Evolutionary conservation across 2,888 invertebrate genomes (phyloP), one percentile per base, ranked within the genome.

Genomic region (Oasisia sp.): DNA sequence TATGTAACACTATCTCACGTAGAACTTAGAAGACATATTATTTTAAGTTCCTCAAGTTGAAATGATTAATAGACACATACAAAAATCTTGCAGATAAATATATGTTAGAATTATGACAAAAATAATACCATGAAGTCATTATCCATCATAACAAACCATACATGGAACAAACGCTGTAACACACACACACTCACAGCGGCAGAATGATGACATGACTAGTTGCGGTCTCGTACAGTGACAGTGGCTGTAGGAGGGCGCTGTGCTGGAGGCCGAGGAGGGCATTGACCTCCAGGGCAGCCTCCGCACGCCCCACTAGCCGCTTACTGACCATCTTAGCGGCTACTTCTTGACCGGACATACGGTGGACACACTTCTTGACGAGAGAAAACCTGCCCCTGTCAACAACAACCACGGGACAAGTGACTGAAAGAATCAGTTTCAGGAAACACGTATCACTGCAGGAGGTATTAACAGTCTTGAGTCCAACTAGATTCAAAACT

Each of bases 201-300:
- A 98, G 97, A 93, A 98, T 97, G 92, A 98, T 97, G 92, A 98
- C 97, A 14, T 97, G 97, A 92, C 97, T 97, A 5, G 98, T 97
- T 89, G 97, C 97, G 94, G 98, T 98, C 94, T 98, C 97, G 96
- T 98, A 98, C 92, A 98, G 96, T 74, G 98, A 98, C 95, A 98
- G 97, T n/a, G 98, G 98, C 93, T 97, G 97, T 92, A 97, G 97
- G 93, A 98, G 97, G 94, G 97, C 97, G 27, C 97, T 97, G 96
- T 98, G 98, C 95, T 98, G 98, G 93, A 97, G 97, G 89, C 97
- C 97, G 27, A 97, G 97, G 93, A 98, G 96, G 32, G 98, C 95
- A 92, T 97, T 97, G 96, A 98, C 98, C 96, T 98, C 98, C 14
- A 98, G 97, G 93, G 97, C 97, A 92, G 97, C 97, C 0, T 97